Conservation (phyloP, 2,888 invertebrate species). For the Arrhopalites spinosus region DNA sequence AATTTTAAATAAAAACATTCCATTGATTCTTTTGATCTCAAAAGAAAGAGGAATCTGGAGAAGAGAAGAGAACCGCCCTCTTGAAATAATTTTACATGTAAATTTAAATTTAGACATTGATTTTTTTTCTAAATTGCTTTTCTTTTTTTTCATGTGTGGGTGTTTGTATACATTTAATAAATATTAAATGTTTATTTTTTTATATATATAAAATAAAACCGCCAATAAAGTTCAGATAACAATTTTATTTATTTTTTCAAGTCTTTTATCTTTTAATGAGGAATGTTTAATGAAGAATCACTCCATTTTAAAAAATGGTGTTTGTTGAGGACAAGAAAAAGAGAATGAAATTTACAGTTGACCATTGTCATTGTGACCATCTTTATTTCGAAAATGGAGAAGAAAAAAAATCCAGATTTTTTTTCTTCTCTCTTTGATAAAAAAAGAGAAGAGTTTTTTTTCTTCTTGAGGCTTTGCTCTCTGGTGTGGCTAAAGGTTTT, state of each 20-base stretch:
- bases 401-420: not conserved
- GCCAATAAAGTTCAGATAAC: too few relatives aligned
- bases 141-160: too few relatives aligned
- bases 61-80: too few relatives aligned
- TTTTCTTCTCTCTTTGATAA: not conserved
- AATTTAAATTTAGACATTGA: not conserved
- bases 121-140: too few relatives aligned
- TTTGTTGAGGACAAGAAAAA: not conserved
- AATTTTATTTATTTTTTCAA: not conserved
- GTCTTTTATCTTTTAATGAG: too few relatives aligned
- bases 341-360: constrained; percentile 6
- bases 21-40: not conserved
- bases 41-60: not conserved
- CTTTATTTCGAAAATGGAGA: too few relatives aligned
- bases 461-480: not conserved
- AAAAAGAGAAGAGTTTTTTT: constrained; percentile 9
- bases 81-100: not conserved
- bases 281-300: too few relatives aligned
- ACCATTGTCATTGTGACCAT: not conserved
- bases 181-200: too few relatives aligned
- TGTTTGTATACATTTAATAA: too few relatives aligned
- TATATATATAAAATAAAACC: too few relatives aligned
- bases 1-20: not conserved
- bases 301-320: not conserved
- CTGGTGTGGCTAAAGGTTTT: constrained; percentile 26